phyloP scores from a whole-genome alignment of 2,888 invertebrate genomes.

The Acholoe squamosa region DNA sequence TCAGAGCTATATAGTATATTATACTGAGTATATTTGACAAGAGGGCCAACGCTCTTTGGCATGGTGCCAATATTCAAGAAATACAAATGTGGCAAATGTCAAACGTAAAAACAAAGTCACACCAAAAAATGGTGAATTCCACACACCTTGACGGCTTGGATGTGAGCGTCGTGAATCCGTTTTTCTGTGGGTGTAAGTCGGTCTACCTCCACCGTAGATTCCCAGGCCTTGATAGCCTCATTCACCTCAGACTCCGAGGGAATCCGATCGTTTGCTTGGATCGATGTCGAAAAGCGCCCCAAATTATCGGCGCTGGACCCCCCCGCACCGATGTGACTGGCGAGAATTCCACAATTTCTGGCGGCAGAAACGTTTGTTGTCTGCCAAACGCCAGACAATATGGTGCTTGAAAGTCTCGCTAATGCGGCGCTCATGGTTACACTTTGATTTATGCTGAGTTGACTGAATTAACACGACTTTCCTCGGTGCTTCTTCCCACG shows the following conservation, averaged over 20 bases:
- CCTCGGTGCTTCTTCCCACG: not conserved
- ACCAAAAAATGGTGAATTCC: too few relatives aligned
- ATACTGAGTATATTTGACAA: too few relatives aligned
- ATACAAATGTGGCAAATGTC: too few relatives aligned
- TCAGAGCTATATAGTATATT: too few relatives aligned
- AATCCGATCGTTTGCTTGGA: slow-evolving; percentile 4
- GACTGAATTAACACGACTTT: not conserved
- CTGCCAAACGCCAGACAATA: not conserved
- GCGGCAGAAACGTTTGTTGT: not conserved
- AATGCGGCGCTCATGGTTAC: not conserved
- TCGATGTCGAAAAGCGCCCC: not conserved
- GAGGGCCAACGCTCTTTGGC: too few relatives aligned
- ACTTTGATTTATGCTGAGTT: not conserved
- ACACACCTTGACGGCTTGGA: not conserved
- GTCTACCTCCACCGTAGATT: not conserved
- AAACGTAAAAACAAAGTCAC: too few relatives aligned
- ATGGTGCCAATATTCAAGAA: too few relatives aligned
- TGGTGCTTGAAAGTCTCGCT: not conserved
- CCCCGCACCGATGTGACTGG: not conserved
- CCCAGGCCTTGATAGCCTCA: not conserved
- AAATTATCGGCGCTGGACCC: too few relatives aligned
- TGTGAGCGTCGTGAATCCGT: not conserved
- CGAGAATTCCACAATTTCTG: not conserved
- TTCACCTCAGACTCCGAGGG: not conserved
- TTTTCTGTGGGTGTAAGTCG: not conserved